These are phyloP conservation scores for Eumeta japonica DNA, from an alignment of 1,140 invertebrate genomes.

Conservation along the genomic window DNA sequence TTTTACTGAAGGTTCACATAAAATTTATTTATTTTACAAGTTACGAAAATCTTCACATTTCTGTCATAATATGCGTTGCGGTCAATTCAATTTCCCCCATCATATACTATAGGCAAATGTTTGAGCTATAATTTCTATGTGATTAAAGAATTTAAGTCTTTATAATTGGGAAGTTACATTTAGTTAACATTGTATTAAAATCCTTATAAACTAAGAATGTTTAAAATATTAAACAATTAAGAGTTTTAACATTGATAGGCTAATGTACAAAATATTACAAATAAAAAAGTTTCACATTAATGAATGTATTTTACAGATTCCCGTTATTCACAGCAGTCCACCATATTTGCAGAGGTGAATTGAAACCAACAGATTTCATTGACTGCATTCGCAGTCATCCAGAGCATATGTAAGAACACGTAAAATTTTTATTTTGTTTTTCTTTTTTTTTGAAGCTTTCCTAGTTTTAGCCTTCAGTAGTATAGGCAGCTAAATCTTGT, in stretches of 20 bases:
- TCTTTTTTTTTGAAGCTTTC: background rate
- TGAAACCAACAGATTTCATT: constrained; percentile 80
- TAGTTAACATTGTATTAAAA: background rate
- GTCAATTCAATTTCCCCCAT: too few relatives aligned
- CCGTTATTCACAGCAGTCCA: constrained; percentile 94
- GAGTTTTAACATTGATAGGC: background rate
- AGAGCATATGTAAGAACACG: constrained; percentile 84
- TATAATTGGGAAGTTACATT: too few relatives aligned
- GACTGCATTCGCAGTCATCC: constrained; percentile 92
- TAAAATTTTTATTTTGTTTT: background rate
- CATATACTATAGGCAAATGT: constrained; percentile 5
- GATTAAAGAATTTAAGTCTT: background rate
- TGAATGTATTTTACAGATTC: constrained; percentile 74
- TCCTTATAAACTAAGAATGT: background rate
- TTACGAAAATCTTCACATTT: too few relatives aligned
- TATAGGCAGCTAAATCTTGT: background rate
- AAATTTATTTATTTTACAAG: too few relatives aligned
- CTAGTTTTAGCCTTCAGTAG: background rate
- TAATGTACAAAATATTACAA: background rate
- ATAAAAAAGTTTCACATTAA: background rate
- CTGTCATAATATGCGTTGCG: too few relatives aligned
- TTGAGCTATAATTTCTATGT: constrained; percentile 6
- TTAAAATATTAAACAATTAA: background rate
- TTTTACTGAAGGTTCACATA: constrained; percentile 3
- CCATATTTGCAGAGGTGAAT: constrained; percentile 83